phyloP scores from a whole-genome alignment of 2,113 vertebrate species.

The Lampris incognitus region DNA sequence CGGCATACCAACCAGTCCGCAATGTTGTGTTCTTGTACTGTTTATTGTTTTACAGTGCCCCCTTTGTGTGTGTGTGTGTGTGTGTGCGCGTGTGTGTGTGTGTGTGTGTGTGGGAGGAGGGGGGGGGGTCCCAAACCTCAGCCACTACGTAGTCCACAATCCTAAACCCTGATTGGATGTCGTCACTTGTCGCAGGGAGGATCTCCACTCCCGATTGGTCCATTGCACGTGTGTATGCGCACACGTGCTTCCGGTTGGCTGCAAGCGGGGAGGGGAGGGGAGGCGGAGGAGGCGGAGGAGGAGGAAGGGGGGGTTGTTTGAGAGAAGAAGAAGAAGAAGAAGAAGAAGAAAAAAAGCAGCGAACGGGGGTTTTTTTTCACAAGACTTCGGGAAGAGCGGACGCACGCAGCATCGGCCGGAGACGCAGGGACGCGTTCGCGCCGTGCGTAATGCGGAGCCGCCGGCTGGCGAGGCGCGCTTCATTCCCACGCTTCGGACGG shows the following conservation, averaged over 20 bases:
- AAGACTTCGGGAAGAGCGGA: constrained; percentile 88
- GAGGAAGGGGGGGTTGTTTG: no score
- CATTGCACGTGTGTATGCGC: constrained; percentile 84
- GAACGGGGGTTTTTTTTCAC: constrained; percentile 77
- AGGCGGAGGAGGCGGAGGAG: background rate
- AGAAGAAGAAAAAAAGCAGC: constrained; percentile 19
- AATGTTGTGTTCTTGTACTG: constrained; percentile 37
- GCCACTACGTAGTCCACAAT: constrained; percentile 12
- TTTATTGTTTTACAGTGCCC: no score
- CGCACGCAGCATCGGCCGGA: constrained; percentile 82
- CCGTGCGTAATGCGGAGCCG: constrained; percentile 82
- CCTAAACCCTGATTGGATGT: constrained; percentile 82
- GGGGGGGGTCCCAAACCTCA: background rate
- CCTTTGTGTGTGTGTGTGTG: constrained; percentile 23
- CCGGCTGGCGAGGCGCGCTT: constrained; percentile 52
- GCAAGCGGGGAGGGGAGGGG: constrained; percentile 46
- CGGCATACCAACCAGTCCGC: no score
- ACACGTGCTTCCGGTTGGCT: constrained; percentile 92
- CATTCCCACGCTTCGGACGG: constrained; percentile 69
- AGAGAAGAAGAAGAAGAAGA: constrained; percentile 12
- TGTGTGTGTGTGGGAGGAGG: constrained; percentile 1
- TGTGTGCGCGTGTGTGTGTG: constrained; percentile 39
- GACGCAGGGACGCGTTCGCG: constrained; percentile 66
- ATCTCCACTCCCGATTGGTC: constrained; percentile 81
- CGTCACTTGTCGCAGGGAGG: constrained; percentile 78